Base-by-base conservation (phyloP, 2,797 vertebrate species). In the Distichodus sexfasciatus region DNA sequence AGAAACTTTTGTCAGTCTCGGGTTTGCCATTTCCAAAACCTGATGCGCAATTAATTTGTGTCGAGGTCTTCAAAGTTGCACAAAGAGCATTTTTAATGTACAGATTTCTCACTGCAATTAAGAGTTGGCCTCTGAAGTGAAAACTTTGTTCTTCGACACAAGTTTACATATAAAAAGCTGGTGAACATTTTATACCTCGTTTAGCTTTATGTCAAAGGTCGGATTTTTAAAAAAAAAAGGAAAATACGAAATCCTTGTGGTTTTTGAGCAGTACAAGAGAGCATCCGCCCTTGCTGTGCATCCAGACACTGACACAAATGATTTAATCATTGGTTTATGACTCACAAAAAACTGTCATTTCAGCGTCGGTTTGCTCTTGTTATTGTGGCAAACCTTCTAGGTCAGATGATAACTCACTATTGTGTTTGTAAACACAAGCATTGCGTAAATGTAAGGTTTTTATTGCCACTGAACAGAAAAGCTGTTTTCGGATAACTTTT, bases 271-370 rank as follows among this genome's bases (percentile, higher is more conserved):
- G 40, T 40, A 73, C 51, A 68, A 65, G 50, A 24, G 35, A 28
- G 58, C 31, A 36, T 28, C 72, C 29, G 10, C 41, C 44, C 31
- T 26, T 54, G 69, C 17, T 4, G 35, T 43, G 36, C 31, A 54
- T 71, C 50, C 46, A 71, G 47, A 71, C 61, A 64, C 51, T 53
- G 69, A 64, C 58, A 50, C 46, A 59, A 71, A 71, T 64, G 53
- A 50, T 40, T 55, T 41, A 63, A 68, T 43, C 36, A 53, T 50
- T 58, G 36, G 17, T 24, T 41, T 58, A 51, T 69, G 41, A 69
- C 54, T 40, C 26, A 68, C 60, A 33, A 55, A 48, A 43, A 53
- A 40, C 47, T 26, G 24, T 28, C 23, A 14, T 29, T 48, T 28
- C 23, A 51, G 21, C 43, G 54, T 54, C 54, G 61, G 3, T 51